phyloP scores from a whole-genome alignment of 2,113 vertebrate genomes.

The Tetrax tetrax region DNA sequence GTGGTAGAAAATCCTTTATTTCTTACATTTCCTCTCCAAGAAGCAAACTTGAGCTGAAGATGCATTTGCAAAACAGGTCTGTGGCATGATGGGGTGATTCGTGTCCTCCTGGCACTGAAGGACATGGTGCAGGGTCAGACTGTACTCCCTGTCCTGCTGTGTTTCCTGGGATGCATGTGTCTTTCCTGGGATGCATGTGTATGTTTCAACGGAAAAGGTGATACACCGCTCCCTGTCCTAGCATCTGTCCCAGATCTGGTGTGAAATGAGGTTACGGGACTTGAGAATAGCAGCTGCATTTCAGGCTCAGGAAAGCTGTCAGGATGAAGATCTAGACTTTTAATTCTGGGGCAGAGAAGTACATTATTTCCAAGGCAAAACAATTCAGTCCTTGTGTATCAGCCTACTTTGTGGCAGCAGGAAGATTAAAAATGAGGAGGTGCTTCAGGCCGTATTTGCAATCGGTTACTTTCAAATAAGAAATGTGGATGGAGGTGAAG shows the following conservation, averaged over 20 bases:
- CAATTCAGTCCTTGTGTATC: background rate
- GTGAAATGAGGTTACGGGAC: background rate
- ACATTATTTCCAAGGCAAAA: background rate
- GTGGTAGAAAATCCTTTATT: background rate
- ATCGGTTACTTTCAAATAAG: background rate
- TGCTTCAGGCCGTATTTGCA: background rate
- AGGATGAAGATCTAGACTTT: background rate
- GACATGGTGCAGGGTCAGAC: fast-evolving
- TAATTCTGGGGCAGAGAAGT: background rate
- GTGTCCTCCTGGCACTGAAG: background rate
- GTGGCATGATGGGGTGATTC: background rate
- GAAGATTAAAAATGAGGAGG: background rate
- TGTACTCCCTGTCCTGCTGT: background rate
- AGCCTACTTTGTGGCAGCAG: background rate
- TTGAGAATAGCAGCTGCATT: background rate
- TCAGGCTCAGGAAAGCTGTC: background rate
- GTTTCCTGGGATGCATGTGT: background rate
- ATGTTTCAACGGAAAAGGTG: background rate
- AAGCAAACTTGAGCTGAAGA: background rate
- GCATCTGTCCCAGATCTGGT: background rate
- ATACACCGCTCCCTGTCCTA: background rate
- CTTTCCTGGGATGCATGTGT: background rate
- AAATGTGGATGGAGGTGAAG: background rate
- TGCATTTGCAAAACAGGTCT: background rate
- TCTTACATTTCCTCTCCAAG: background rate